Evolutionary conservation across 2,888 invertebrate genomes (phyloP).

Genomic region (Thereva unica): DNA sequence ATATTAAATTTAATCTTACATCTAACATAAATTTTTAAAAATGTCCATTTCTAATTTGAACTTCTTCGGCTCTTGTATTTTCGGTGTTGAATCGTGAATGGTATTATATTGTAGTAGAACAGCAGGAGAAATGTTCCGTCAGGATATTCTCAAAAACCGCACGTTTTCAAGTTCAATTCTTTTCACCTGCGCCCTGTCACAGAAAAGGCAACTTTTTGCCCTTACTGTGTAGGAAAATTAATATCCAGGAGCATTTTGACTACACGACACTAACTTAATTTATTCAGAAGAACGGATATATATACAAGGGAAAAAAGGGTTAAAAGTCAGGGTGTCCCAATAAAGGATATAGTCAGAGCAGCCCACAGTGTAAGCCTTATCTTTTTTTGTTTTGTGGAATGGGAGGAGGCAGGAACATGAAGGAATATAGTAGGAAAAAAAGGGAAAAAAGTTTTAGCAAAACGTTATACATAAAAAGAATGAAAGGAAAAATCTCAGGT

Average conservation of each 20-base stretch:
- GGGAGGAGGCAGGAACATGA: background rate
- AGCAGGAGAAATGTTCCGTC: too few relatives aligned
- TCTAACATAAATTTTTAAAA: too few relatives aligned
- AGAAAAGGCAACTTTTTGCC: too few relatives aligned
- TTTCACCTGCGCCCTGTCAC: too few relatives aligned
- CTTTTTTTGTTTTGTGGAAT: conserved; percentile 10
- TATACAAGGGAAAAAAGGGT: conserved; percentile 7
- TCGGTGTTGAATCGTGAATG: too few relatives aligned
- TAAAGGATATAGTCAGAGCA: background rate
- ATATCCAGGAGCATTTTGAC: conserved; percentile 2
- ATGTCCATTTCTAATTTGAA: too few relatives aligned
- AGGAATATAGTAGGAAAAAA: background rate
- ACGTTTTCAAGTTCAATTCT: too few relatives aligned
- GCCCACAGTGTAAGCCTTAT: conserved; percentile 11
- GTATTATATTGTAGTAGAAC: too few relatives aligned
- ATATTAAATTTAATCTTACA: too few relatives aligned
- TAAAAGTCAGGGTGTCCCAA: conserved; percentile 5
- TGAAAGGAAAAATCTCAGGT: conserved; percentile 12
- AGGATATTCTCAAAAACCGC: too few relatives aligned
- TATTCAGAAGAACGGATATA: conserved; percentile 4
- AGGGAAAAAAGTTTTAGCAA: background rate
- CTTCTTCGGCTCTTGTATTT: too few relatives aligned
- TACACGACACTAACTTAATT: conserved; percentile 26
- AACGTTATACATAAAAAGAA: background rate
- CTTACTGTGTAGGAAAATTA: too few relatives aligned